Conservation (phyloP, 2,888 invertebrate species). For the Exephanes ischioxanthus region DNA sequence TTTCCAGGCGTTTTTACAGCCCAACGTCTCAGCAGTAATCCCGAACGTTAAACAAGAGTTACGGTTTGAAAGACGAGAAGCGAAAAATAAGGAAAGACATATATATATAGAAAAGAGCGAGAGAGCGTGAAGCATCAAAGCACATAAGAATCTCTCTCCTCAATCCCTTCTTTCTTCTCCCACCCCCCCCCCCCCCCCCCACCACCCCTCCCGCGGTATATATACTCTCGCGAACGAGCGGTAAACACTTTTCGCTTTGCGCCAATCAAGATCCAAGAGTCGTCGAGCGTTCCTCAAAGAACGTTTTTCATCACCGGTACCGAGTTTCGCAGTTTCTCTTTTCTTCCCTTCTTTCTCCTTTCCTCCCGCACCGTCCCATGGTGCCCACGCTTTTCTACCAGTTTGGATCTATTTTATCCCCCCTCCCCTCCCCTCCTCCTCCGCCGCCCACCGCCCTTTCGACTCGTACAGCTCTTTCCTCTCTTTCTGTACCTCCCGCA, state of each 20-base stretch:
- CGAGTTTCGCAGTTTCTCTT: conserved; percentile 52
- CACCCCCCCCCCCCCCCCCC: neutral
- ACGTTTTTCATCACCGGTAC: conserved; percentile 60
- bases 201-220: neutral
- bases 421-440: neutral
- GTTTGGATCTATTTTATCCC: conserved; percentile 23
- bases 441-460: conserved; percentile 27
- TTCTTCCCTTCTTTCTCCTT: conserved; percentile 20
- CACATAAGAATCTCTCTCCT: conserved; percentile 17
- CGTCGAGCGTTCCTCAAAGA: conserved; percentile 59
- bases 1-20: conserved; percentile 62
- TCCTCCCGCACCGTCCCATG: neutral
- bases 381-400: conserved; percentile 33
- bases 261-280: conserved; percentile 58
- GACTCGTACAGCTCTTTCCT: conserved; percentile 1
- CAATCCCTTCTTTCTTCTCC: too few relatives aligned
- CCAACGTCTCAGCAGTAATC: conserved; percentile 38
- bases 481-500: neutral
- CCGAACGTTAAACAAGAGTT: conserved; percentile 44
- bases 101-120: conserved; percentile 5
- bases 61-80: conserved; percentile 37
- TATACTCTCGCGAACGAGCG: conserved; percentile 47
- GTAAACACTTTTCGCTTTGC: conserved; percentile 64
- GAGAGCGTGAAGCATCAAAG: conserved; percentile 22
- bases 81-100: conserved; percentile 32